Percentiles rank a stretch among this genome's conserved stretches.
Conservation (phyloP, 2,797 vertebrate species). For the Pampus argenteus region DNA sequence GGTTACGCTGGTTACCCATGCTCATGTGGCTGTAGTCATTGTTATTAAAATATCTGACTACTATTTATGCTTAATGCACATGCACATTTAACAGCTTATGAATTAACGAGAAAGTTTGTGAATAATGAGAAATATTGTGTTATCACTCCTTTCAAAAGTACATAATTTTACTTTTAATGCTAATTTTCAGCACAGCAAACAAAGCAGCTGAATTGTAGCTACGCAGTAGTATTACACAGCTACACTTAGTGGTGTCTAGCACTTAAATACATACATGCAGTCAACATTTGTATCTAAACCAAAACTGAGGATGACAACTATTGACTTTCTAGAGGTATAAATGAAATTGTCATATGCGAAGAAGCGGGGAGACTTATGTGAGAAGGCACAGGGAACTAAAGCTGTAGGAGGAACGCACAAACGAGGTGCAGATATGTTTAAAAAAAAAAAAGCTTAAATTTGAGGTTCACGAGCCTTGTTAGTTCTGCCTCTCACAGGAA, state of each 20-base stretch:
- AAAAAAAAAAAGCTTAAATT: slow-evolving; percentile 51
- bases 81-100: background rate
- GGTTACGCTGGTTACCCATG: too few relatives aligned
- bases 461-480: slow-evolving; percentile 68
- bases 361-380: slow-evolving; percentile 10
- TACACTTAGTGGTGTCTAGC: too few relatives aligned
- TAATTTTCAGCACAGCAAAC: too few relatives aligned
- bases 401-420: slow-evolving; percentile 35
- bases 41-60: too few relatives aligned
- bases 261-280: too few relatives aligned
- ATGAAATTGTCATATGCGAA: background rate
- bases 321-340: background rate
- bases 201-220: too few relatives aligned
- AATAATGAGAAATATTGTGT: too few relatives aligned
- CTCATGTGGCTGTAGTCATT: too few relatives aligned
- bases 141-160: background rate
- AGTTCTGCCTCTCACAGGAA: slow-evolving; percentile 80
- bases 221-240: too few relatives aligned
- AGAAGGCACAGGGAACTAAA: slow-evolving; percentile 20
- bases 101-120: background rate
- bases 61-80: too few relatives aligned
- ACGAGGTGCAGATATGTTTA: slow-evolving; percentile 49
- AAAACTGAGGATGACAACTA: background rate
- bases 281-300: too few relatives aligned
- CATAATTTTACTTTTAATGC: background rate